phyloP scores from a whole-genome alignment of 2,888 invertebrate genomes.

The Mimumesa dahlbomi region DNA sequence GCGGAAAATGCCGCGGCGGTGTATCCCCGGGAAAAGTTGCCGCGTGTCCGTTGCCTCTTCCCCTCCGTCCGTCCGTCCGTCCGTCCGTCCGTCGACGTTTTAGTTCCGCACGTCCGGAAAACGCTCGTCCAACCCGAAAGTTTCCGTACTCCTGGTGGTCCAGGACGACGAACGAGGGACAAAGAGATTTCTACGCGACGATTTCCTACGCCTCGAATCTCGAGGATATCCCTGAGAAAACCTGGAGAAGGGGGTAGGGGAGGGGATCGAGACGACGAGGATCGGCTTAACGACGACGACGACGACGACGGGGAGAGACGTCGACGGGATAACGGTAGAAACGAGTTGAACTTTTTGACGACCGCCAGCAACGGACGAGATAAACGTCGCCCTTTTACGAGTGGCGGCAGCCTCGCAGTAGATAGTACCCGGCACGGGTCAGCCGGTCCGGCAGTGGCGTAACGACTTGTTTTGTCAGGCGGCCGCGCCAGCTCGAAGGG shows the following conservation, averaged over 20 bases:
- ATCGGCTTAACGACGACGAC: slow-evolving; percentile 41
- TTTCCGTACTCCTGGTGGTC: slow-evolving; percentile 15
- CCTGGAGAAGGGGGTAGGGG: not conserved
- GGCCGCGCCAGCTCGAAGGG: slow-evolving; percentile 41
- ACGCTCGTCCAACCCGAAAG: slow-evolving; percentile 37
- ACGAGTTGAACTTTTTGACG: slow-evolving; percentile 66
- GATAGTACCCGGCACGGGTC: slow-evolving; percentile 56
- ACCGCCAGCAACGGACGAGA: slow-evolving; percentile 53
- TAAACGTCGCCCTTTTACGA: slow-evolving; percentile 63
- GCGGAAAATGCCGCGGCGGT: slow-evolving; percentile 15
- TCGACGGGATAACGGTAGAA: slow-evolving; percentile 48
- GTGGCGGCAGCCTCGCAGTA: slow-evolving; percentile 44
- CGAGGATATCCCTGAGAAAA: not conserved
- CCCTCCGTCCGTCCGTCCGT: not conserved
- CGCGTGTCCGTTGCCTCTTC: slow-evolving; percentile 22
- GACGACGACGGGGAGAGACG: slow-evolving; percentile 15
- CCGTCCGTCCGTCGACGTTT: slow-evolving; percentile 16
- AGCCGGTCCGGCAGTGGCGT: slow-evolving; percentile 46
- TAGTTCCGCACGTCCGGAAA: slow-evolving; percentile 38
- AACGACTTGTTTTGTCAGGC: slow-evolving; percentile 66
- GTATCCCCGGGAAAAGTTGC: slow-evolving; percentile 36
- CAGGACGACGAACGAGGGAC: slow-evolving; percentile 2
- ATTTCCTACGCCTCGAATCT: slow-evolving; percentile 22
- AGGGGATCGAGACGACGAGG: not conserved
- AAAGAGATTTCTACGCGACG: slow-evolving; percentile 15